These are phyloP conservation scores for Coregonus clupeaformis DNA, from an alignment of 2,113 vertebrate species.

Conservation along the genomic window DNA sequence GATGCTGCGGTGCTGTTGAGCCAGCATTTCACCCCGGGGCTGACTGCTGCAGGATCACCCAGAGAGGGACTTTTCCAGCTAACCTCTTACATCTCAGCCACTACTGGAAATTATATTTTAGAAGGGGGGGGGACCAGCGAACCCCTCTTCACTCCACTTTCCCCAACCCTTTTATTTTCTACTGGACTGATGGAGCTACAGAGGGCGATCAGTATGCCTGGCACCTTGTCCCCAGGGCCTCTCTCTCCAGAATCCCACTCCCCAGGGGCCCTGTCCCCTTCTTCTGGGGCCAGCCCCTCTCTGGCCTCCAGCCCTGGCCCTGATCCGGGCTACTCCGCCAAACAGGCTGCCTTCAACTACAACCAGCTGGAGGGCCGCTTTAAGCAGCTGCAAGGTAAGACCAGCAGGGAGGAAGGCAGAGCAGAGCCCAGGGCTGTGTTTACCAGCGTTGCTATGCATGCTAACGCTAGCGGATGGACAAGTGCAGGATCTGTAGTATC, in stretches of 20 bases:
- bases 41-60: background rate
- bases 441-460: conserved; percentile 44
- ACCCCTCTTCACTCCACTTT: background rate
- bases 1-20: conserved; percentile 60
- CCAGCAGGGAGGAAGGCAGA: conserved; percentile 15
- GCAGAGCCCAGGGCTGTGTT: background rate
- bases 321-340: conserved; percentile 66
- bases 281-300: conserved; percentile 37
- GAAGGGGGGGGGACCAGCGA: background rate
- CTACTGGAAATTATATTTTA: background rate
- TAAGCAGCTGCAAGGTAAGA: conserved; percentile 95
- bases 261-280: conserved; percentile 46
- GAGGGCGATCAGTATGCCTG: conserved; percentile 78
- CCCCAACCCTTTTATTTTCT: conserved; percentile 28
- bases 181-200: conserved; percentile 86
- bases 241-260: conserved; percentile 60
- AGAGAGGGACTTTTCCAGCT: background rate
- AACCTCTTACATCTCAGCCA: background rate
- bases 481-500: background rate
- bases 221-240: conserved; percentile 72
- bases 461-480: background rate
- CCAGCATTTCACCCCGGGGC: conserved; percentile 2
- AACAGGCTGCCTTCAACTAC: conserved; percentile 89
- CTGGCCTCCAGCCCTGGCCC: conserved; percentile 26
- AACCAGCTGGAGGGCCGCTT: conserved; percentile 94